Conservation (phyloP, 2,113 vertebrate genomes). For the Apteryx owenii region DNA sequence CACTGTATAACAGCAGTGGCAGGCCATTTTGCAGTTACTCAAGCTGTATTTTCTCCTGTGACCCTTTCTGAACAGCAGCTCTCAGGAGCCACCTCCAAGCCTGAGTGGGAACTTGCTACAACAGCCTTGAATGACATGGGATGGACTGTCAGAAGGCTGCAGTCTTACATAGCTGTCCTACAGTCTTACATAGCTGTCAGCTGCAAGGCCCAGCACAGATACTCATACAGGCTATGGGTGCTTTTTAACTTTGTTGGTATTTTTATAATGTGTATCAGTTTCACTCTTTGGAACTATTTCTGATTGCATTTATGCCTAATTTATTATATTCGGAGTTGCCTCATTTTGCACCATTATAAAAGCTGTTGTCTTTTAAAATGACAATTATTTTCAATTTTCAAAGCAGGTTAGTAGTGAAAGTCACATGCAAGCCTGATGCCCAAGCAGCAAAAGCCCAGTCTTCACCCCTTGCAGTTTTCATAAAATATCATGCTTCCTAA, state of each 20-base stretch:
- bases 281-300: neutral
- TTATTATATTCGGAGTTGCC: neutral
- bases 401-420: neutral
- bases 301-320: neutral
- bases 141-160: neutral
- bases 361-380: neutral
- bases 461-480: neutral
- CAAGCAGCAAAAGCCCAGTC: neutral
- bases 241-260: neutral
- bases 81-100: neutral
- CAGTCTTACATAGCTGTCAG: neutral
- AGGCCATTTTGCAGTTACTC: neutral
- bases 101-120: neutral
- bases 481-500: neutral
- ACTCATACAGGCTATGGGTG: neutral
- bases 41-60: neutral
- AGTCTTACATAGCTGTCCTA: neutral
- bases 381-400: constrained; percentile 57
- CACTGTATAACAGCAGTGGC: fast-evolving
- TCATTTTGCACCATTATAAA: neutral
- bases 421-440: neutral
- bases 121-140: neutral
- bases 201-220: neutral
- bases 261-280: neutral
- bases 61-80: neutral